Conservation (phyloP, 2,888 invertebrate genomes). For the Ormyrus pomaceus region DNA sequence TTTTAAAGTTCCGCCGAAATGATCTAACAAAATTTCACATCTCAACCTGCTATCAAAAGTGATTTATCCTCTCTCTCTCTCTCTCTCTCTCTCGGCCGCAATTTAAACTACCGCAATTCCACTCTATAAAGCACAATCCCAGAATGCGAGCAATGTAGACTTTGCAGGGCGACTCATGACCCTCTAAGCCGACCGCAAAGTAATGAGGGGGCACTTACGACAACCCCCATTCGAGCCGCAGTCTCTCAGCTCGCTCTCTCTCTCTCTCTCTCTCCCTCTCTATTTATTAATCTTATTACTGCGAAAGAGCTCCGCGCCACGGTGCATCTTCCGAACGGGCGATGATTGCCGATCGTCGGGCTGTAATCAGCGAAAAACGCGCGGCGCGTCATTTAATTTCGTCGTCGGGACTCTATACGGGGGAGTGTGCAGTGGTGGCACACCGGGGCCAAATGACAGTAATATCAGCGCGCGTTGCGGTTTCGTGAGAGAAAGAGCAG, state of each 20-base stretch:
- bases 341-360: slow-evolving; percentile 33
- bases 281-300: slow-evolving; percentile 45
- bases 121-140: too few species aligned
- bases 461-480: slow-evolving; percentile 13
- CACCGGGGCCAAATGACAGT: slow-evolving; percentile 37
- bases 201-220: slow-evolving; percentile 44
- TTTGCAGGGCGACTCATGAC: neutral
- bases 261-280: neutral
- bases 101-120: too few species aligned
- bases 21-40: too few species aligned
- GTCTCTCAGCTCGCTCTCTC: neutral
- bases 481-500: neutral
- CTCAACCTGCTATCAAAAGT: too few species aligned
- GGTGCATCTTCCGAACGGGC: neutral
- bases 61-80: too few species aligned
- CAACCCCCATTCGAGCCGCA: slow-evolving; percentile 26
- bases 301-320: too few species aligned
- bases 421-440: neutral
- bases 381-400: slow-evolving; percentile 42
- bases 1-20: too few species aligned
- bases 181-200: slow-evolving; percentile 27
- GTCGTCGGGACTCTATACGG: neutral
- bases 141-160: slow-evolving; percentile 10
- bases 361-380: slow-evolving; percentile 13
- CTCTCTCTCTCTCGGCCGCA: too few species aligned